Evolutionary conservation across 2,797 vertebrate genomes (phyloP).

Genomic region (Rousettus madagascariensis): DNA sequence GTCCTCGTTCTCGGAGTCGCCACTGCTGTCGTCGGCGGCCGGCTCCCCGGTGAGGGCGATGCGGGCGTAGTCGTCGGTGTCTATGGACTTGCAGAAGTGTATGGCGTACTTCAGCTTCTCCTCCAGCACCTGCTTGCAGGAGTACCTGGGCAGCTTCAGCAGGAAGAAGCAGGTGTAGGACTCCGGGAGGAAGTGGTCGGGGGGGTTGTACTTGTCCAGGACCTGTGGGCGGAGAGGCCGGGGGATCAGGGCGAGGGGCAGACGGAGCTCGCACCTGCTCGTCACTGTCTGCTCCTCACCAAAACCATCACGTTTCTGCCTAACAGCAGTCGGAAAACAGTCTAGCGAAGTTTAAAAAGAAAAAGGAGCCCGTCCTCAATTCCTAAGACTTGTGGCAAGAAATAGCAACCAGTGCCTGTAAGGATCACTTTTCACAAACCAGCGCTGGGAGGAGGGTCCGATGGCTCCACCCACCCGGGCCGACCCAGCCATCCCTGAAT

Average conservation of each 20-base stretch:
- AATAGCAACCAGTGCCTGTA: too few relatives aligned
- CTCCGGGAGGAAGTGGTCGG: slow-evolving; percentile 98
- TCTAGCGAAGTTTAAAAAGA: background rate
- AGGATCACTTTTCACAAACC: background rate
- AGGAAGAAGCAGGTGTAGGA: slow-evolving; percentile 99
- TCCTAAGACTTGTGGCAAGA: background rate
- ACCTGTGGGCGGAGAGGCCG: slow-evolving; percentile 85
- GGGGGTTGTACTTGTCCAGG: slow-evolving; percentile 98
- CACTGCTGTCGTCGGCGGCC: slow-evolving; percentile 95
- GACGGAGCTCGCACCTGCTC: too few relatives aligned
- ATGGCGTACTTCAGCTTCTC: slow-evolving; percentile 99
- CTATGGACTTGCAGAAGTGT: slow-evolving; percentile 99
- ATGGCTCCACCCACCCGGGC: too few relatives aligned
- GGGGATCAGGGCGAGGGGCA: too few relatives aligned
- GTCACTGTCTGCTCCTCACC: too few relatives aligned
- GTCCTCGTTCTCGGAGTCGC: slow-evolving; percentile 97
- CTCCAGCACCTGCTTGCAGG: slow-evolving; percentile 96
- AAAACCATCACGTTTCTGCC: background rate
- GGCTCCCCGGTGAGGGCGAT: slow-evolving; percentile 97
- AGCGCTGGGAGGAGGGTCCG: background rate
- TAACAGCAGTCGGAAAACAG: background rate
- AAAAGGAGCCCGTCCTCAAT: background rate
- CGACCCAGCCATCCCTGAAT: too few relatives aligned
- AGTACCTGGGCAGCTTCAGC: slow-evolving; percentile 97
- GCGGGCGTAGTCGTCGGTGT: slow-evolving; percentile 98